Conservation (phyloP, 2,113 vertebrate species). For the Callipepla californica region DNA sequence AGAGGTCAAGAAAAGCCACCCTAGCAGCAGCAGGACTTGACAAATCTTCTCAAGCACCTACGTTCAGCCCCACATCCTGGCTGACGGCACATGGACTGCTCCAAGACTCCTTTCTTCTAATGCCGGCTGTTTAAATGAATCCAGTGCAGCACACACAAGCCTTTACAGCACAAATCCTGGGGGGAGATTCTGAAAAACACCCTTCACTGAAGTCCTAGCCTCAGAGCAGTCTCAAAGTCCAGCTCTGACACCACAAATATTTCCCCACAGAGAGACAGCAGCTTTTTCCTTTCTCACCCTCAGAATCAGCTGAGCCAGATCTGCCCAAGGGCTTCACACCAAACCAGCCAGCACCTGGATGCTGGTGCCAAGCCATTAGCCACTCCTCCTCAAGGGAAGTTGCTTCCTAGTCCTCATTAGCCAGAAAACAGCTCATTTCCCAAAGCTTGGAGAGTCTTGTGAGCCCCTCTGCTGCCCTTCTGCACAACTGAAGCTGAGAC, state of each 20-base stretch:
- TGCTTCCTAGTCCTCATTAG: background rate
- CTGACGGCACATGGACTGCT: accelerated
- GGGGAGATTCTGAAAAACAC: background rate
- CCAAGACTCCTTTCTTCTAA: background rate
- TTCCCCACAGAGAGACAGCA: background rate
- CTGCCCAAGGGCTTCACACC: background rate
- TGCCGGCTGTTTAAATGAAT: background rate
- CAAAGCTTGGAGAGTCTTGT: background rate
- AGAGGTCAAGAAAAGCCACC: background rate
- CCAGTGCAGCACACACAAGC: accelerated
- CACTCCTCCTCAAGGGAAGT: background rate
- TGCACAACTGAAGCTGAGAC: background rate
- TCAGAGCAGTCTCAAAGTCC: background rate
- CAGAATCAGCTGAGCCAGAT: too few species aligned
- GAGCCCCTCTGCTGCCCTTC: background rate
- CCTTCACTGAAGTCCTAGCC: background rate
- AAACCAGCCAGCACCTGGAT: background rate
- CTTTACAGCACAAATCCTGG: background rate
- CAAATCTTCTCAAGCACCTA: background rate
- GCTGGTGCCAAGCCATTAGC: background rate
- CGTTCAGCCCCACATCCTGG: accelerated
- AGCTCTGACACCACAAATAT: background rate
- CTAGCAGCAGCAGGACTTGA: background rate
- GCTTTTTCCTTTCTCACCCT: background rate
- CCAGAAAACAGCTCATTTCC: background rate